These are phyloP conservation scores for Zygothrica quintamaculata DNA, from an alignment of 2,888 invertebrate genomes.

Conservation along the genomic window DNA sequence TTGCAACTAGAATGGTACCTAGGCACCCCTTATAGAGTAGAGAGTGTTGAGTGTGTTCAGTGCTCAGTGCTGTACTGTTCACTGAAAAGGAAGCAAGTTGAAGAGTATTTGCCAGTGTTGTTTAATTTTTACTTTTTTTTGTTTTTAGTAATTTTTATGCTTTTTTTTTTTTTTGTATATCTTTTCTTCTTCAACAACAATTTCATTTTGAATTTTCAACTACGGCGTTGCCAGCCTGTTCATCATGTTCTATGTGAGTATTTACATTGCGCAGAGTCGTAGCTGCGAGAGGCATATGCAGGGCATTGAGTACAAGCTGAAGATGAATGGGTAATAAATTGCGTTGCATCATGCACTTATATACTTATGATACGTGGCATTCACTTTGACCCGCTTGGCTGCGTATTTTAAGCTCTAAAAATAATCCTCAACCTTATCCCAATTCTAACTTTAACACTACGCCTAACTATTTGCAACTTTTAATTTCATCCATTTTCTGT, in stretches of 20 bases:
- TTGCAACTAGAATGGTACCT: too few species aligned
- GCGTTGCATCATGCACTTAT: background rate
- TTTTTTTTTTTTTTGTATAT: background rate
- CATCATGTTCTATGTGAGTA: slow-evolving; percentile 15
- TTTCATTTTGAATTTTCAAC: slow-evolving; percentile 73
- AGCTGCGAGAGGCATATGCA: background rate
- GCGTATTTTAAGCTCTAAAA: slow-evolving; percentile 18
- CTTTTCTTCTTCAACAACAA: slow-evolving; percentile 45
- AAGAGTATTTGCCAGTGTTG: slow-evolving; percentile 34
- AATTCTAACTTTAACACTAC: too few species aligned
- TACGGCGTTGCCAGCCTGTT: slow-evolving; percentile 41
- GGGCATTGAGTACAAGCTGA: background rate
- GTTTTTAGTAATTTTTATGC: too few species aligned
- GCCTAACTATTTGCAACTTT: too few species aligned
- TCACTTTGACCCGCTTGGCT: slow-evolving; percentile 19
- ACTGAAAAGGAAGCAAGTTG: slow-evolving; percentile 24
- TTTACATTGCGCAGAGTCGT: background rate
- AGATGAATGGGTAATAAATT: too few species aligned
- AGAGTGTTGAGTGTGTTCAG: slow-evolving; percentile 1
- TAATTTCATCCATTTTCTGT: too few species aligned
- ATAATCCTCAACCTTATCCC: too few species aligned
- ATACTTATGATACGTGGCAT: slow-evolving; percentile 20
- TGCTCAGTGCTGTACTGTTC: slow-evolving; percentile 8
- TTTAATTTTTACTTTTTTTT: slow-evolving; percentile 21
- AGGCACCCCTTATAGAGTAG: background rate